phyloP scores from a whole-genome alignment of 2,113 vertebrate species.

The Montifringilla adamsi region DNA sequence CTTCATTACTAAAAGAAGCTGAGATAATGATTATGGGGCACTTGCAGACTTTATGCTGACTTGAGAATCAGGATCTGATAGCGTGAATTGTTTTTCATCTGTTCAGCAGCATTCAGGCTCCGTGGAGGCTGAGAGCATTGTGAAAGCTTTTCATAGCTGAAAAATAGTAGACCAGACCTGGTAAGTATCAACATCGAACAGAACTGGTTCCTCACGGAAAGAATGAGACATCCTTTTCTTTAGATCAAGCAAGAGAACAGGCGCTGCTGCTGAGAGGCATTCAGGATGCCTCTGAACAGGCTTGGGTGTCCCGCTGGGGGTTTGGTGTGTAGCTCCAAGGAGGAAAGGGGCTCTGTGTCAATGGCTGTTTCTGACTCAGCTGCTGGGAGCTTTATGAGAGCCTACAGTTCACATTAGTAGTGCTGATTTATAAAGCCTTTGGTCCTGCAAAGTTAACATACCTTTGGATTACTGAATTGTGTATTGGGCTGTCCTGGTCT shows the following conservation, averaged over 20 bases:
- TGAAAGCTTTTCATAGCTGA: slow-evolving; percentile 15
- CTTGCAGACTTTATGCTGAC: slow-evolving; percentile 1
- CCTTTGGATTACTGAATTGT: not conserved
- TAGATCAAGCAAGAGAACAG: not conserved
- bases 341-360: not conserved
- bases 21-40: not conserved
- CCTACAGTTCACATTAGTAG: not conserved
- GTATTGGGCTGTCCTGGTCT: not conserved
- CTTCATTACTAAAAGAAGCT: not conserved
- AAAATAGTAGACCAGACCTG: not conserved
- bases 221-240: not conserved
- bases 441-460: not conserved
- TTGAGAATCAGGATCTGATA: not conserved
- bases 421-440: not conserved
- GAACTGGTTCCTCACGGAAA: not conserved
- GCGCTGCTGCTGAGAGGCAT: not conserved
- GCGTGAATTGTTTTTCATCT: slow-evolving; percentile 37
- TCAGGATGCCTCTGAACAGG: not conserved
- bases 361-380: not conserved
- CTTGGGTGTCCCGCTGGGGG: not conserved
- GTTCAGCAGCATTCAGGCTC: slow-evolving; percentile 42
- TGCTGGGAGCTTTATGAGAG: not conserved
- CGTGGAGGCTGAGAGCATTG: not conserved
- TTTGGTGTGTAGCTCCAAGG: not conserved
- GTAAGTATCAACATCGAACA: not conserved